Evolutionary conservation across 2,113 vertebrate species (phyloP).

Genomic region (Cavia aperea): DNA sequence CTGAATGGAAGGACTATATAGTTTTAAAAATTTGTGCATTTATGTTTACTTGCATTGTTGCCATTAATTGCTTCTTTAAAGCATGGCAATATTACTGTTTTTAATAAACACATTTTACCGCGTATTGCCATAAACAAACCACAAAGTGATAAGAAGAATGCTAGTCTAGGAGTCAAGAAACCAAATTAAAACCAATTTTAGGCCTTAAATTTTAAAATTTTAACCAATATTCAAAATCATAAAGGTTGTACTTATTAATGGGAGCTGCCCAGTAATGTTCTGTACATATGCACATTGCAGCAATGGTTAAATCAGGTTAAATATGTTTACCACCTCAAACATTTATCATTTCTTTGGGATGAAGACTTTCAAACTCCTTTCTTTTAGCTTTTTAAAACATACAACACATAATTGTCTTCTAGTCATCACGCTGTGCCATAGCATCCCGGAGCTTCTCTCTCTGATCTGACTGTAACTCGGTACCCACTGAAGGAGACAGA

Average conservation of each 20-base stretch:
- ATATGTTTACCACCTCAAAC: neutral
- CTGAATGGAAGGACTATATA: neutral
- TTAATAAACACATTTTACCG: neutral
- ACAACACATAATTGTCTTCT: neutral
- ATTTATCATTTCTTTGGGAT: neutral
- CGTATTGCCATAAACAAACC: neutral
- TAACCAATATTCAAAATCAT: neutral
- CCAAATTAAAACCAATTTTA: neutral
- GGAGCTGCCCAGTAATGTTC: neutral
- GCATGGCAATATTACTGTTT: neutral
- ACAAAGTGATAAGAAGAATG: neutral
- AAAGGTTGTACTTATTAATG: neutral
- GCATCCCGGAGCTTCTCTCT: neutral
- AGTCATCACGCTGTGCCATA: neutral
- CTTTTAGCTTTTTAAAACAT: neutral
- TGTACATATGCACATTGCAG: neutral
- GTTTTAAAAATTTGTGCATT: neutral
- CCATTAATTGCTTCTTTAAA: constrained; percentile 6
- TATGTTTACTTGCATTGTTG: neutral
- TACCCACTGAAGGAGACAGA: neutral
- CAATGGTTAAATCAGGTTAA: neutral
- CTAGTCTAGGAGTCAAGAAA: neutral
- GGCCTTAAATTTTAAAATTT: neutral
- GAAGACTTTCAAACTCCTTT: neutral
- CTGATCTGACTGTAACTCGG: neutral